Conservation (phyloP, 2,797 vertebrate genomes). For the Pangasius djambal region DNA sequence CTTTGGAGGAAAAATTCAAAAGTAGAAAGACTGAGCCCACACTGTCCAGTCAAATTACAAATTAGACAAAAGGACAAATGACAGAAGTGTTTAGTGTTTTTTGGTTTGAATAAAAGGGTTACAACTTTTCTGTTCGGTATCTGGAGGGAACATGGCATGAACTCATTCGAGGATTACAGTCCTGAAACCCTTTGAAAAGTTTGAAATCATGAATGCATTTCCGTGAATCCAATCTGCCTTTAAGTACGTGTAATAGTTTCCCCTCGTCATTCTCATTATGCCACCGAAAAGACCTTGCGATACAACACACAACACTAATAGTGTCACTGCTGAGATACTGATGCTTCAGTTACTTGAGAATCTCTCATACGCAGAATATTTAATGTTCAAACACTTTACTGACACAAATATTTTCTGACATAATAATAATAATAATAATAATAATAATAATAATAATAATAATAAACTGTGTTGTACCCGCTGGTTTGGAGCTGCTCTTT, state of each 20-base stretch:
- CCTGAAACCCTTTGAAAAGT: neutral
- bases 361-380: neutral
- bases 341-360: neutral
- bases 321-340: neutral
- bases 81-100: neutral
- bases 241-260: neutral
- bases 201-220: neutral
- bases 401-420: neutral
- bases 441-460: too few species aligned
- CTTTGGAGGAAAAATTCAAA: too few species aligned
- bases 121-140: too few species aligned
- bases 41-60: neutral
- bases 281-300: neutral
- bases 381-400: neutral
- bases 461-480: conserved; percentile 75
- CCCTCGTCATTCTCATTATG: neutral
- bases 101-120: too few species aligned
- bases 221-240: neutral
- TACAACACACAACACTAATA: neutral
- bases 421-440: neutral
- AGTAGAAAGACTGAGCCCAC: neutral
- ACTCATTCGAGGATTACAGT: neutral
- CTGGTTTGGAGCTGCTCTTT: conserved; percentile 86
- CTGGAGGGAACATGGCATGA: too few species aligned
- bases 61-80: neutral